A percentile compares a stretch with the other conserved stretches of the same genome.
phyloP scores from a whole-genome alignment of 2,113 vertebrate species.

The Balaeniceps rex region DNA sequence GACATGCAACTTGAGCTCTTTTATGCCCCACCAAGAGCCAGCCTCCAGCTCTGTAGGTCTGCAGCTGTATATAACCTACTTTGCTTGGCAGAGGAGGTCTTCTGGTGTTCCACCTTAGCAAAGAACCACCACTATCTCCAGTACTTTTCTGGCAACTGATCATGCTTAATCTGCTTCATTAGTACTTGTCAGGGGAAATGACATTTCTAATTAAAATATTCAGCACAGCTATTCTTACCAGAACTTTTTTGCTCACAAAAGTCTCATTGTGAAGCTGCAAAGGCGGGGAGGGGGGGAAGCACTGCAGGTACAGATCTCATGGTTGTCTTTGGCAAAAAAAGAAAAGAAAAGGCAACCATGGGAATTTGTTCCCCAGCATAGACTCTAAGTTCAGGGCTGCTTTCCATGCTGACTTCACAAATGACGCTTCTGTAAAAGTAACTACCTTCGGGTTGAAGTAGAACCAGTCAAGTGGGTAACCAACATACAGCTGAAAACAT shows the following conservation, averaged over 20 bases:
- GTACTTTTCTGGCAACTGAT: neutral
- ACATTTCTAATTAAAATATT: neutral
- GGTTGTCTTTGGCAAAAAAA: neutral
- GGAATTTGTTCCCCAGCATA: neutral
- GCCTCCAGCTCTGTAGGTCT: neutral
- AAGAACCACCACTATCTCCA: neutral
- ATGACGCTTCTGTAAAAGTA: neutral
- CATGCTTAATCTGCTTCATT: neutral
- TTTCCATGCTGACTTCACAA: neutral
- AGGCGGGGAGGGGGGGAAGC: accelerated
- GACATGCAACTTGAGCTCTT: neutral
- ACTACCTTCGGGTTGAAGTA: neutral
- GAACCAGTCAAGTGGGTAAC: neutral
- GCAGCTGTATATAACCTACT: neutral
- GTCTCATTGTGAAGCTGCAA: neutral
- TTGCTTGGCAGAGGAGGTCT: neutral
- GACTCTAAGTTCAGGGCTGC: neutral
- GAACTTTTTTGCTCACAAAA: neutral
- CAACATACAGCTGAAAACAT: neutral
- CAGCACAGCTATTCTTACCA: neutral
- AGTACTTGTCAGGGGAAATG: neutral
- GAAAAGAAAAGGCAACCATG: neutral
- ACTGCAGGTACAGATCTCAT: neutral
- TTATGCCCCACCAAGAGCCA: neutral
- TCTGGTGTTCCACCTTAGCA: neutral